phyloP scores from a whole-genome alignment of 1,140 invertebrate species.

The Heliconius hermathena region DNA sequence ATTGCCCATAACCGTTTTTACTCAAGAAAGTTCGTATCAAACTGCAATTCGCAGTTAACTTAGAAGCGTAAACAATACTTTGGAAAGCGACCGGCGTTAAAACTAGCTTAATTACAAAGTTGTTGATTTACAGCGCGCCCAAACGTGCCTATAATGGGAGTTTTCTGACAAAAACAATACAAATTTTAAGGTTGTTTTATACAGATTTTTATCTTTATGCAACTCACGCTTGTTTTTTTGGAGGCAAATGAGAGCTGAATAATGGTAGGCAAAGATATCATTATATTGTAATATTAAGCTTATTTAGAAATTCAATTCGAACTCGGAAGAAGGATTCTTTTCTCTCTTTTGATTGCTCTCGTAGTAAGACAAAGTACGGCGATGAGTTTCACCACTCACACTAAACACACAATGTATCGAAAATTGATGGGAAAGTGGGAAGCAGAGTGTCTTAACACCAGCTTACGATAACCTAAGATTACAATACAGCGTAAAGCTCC shows the following conservation, averaged over 20 bases:
- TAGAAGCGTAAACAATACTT: constrained; percentile 19
- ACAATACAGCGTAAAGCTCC: too few relatives aligned
- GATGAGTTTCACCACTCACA: background rate
- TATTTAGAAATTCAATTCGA: too few relatives aligned
- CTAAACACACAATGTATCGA: background rate
- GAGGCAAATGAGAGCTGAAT: background rate
- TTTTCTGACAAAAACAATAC: constrained; percentile 38
- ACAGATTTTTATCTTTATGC: background rate
- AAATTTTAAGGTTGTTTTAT: background rate
- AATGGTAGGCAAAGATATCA: background rate
- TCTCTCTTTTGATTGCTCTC: too few relatives aligned
- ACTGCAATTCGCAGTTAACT: constrained; percentile 26
- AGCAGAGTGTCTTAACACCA: background rate
- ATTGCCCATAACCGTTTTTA: background rate
- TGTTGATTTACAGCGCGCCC: constrained; percentile 29
- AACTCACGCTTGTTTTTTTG: background rate
- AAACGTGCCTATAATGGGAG: constrained; percentile 27
- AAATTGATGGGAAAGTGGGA: background rate
- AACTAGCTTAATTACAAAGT: constrained; percentile 39
- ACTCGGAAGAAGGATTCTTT: too few relatives aligned
- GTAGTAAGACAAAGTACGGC: too few relatives aligned
- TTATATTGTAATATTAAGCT: background rate
- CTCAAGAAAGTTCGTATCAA: constrained; percentile 14
- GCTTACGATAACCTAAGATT: background rate
- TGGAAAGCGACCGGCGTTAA: constrained; percentile 25